Conservation (phyloP, 1,140 invertebrate genomes). For the Monomorium pharaonis region DNA sequence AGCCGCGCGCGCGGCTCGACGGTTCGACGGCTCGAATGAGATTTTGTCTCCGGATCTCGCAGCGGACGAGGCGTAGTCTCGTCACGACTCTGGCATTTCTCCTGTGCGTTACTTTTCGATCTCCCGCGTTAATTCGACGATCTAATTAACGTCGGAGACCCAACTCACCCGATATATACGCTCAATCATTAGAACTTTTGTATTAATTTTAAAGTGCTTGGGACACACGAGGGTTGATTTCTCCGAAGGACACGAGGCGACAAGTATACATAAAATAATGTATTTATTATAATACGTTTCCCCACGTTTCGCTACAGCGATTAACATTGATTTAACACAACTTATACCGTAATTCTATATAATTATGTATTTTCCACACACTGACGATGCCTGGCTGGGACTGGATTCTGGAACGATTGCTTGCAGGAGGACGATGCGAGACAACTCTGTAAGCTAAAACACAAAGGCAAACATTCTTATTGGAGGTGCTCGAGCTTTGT, state of each 20-base stretch:
- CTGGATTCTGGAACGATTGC: slow-evolving; percentile 70
- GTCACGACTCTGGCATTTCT: slow-evolving; percentile 39
- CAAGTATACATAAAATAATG: slow-evolving; percentile 80
- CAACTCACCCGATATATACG: neutral
- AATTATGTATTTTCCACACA: slow-evolving; percentile 75
- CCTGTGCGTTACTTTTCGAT: neutral
- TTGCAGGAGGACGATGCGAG: slow-evolving; percentile 71
- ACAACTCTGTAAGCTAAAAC: slow-evolving; percentile 76
- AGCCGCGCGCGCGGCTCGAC: neutral
- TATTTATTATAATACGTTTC: slow-evolving; percentile 83
- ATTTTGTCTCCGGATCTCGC: neutral
- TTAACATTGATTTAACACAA: slow-evolving; percentile 81
- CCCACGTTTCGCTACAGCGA: slow-evolving; percentile 81
- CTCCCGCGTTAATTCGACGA: neutral
- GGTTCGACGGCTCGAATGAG: neutral
- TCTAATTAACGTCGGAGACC: neutral
- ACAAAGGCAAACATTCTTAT: slow-evolving; percentile 65
- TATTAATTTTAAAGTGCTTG: neutral
- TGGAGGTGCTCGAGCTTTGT: neutral
- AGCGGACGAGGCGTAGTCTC: neutral
- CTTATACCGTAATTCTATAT: slow-evolving; percentile 76
- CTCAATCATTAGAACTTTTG: neutral
- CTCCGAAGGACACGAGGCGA: neutral
- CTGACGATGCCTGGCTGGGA: slow-evolving; percentile 71
- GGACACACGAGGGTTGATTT: neutral